Evolutionary conservation across 92 coral and sea anemone species (phyloP).

Genomic region (Zoanthus sociatus): DNA sequence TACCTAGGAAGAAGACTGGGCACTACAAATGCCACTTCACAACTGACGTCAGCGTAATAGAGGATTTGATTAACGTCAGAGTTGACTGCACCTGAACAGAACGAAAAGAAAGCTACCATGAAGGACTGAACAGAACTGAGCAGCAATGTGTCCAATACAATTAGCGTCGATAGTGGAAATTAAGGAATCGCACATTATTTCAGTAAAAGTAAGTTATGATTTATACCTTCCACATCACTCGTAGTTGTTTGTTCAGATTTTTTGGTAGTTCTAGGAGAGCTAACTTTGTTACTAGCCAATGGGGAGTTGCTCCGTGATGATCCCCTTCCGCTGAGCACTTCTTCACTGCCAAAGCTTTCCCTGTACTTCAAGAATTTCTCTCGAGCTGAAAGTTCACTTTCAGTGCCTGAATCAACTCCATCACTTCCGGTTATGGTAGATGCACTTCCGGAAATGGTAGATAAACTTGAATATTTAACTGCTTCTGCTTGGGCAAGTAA

Average conservation of each 20-base stretch:
- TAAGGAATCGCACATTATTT: neutral
- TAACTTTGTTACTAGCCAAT: neutral
- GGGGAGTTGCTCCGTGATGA: slow-evolving; percentile 49
- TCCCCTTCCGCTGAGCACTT: slow-evolving; percentile 44
- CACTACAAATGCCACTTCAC: slow-evolving; percentile 94
- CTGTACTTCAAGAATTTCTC: slow-evolving; percentile 57
- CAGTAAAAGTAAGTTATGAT: neutral
- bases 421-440: slow-evolving; percentile 49
- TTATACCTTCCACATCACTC: neutral
- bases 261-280: neutral
- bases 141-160: neutral
- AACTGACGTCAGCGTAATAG: slow-evolving; percentile 87
- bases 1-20: slow-evolving; percentile 90
- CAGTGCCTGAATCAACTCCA: slow-evolving; percentile 56
- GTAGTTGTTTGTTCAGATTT: neutral
- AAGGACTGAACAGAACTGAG: neutral
- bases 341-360: slow-evolving; percentile 68
- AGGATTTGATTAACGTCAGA: slow-evolving; percentile 81
- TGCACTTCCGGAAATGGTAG: slow-evolving; percentile 75
- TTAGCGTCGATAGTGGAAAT: too few species aligned
- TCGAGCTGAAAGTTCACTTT: slow-evolving; percentile 54
- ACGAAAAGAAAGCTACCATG: neutral
- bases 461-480: slow-evolving; percentile 60
- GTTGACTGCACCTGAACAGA: slow-evolving; percentile 4
- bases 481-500: slow-evolving; percentile 42